phyloP scores from a whole-genome alignment of 2,888 invertebrate species.

The Acanthococcus lagerstroemiae region DNA sequence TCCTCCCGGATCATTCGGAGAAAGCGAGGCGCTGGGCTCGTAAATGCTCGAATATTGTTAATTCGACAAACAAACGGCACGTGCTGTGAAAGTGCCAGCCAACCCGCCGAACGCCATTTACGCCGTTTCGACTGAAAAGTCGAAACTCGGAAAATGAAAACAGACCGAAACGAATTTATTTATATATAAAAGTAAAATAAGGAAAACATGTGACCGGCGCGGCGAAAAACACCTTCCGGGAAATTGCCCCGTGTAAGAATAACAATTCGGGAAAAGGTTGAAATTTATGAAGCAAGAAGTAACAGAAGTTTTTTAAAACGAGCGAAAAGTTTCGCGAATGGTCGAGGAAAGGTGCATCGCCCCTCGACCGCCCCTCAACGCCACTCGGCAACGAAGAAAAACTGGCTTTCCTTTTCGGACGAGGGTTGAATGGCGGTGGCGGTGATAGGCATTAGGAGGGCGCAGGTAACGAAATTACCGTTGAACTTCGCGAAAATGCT shows the following conservation, averaged over 20 bases:
- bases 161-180: background rate
- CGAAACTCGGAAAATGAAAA: background rate
- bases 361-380: background rate
- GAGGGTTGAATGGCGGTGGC: background rate
- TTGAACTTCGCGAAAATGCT: slow-evolving; percentile 10
- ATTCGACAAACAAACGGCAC: no score
- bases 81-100: no score
- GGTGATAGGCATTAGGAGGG: background rate
- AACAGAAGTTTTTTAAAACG: slow-evolving; percentile 9
- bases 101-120: no score
- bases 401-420: background rate
- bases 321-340: background rate
- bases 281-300: slow-evolving; percentile 30
- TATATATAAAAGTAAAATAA: background rate
- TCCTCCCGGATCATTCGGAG: no score
- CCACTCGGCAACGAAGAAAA: background rate
- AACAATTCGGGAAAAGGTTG: slow-evolving; percentile 26
- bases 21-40: no score
- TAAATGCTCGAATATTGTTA: no score
- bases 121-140: no score
- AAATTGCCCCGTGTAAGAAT: slow-evolving; percentile 23
- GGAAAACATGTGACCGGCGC: background rate
- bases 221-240: slow-evolving; percentile 2
- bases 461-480: slow-evolving; percentile 16
- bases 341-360: background rate